Conservation (phyloP, 2,113 vertebrate species). For the Scytalopus superciliaris region DNA sequence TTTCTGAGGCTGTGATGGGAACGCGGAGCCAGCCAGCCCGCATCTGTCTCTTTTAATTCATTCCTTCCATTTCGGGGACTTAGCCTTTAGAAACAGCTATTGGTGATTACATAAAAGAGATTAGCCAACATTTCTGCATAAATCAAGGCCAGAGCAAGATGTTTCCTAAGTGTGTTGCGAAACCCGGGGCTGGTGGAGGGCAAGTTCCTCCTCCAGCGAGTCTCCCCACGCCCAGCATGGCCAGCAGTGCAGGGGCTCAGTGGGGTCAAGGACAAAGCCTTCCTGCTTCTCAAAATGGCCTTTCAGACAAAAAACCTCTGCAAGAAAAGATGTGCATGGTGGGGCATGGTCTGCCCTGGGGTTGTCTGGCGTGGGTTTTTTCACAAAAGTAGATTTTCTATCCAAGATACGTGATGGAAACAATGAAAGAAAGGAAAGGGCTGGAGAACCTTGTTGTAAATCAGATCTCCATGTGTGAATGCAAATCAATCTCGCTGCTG, state of each 20-base stretch:
- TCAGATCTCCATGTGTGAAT: conserved; percentile 30
- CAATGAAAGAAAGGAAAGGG: conserved; percentile 8
- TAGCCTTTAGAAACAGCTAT: conserved; percentile 58
- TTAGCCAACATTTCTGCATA: conserved; percentile 70
- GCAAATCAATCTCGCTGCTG: conserved; percentile 2
- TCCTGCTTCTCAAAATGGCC: background rate
- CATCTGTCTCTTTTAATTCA: conserved; percentile 32
- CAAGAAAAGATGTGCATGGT: background rate
- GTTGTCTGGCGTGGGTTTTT: background rate
- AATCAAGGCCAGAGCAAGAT: conserved; percentile 68
- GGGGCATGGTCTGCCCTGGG: background rate
- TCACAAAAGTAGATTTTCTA: background rate
- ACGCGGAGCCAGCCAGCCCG: background rate
- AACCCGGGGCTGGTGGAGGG: conserved; percentile 45
- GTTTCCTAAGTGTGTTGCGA: conserved; percentile 65
- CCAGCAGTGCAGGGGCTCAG: background rate
- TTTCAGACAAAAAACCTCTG: background rate
- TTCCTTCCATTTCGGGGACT: conserved; percentile 46
- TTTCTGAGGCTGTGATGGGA: background rate
- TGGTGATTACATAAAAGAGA: conserved; percentile 68
- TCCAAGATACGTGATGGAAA: background rate
- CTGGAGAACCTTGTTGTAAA: conserved; percentile 9
- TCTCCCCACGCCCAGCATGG: background rate
- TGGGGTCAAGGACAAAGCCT: background rate
- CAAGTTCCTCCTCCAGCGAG: conserved; percentile 51